Percentiles rank a stretch among this genome's conserved stretches.
phyloP scores from a whole-genome alignment of 2,113 vertebrate genomes.

The Poicephalus meyeri region DNA sequence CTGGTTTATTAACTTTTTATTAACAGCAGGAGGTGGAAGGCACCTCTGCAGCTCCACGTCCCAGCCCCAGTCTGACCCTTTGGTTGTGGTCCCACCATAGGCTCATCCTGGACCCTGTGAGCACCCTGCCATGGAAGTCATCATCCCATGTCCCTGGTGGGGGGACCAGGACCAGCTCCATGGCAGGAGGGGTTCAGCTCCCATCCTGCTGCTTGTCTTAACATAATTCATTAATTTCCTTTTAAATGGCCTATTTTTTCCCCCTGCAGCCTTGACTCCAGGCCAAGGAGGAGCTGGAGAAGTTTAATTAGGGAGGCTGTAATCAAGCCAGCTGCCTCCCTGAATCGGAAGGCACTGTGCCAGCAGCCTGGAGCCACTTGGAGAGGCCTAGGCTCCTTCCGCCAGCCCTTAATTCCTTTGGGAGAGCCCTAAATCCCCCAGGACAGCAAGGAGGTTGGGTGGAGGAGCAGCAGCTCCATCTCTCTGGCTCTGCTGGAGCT shows the following conservation, averaged over 20 bases:
- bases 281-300: not conserved
- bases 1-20: not conserved
- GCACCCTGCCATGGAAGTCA: not conserved
- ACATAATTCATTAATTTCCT: not conserved
- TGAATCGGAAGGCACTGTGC: not conserved
- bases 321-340: not conserved
- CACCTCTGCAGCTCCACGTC: not conserved
- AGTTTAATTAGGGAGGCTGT: not conserved
- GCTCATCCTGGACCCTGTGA: not conserved
- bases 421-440: not conserved
- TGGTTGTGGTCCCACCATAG: not conserved
- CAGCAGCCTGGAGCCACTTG: not conserved
- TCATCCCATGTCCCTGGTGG: not conserved
- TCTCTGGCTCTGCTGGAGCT: fast-evolving
- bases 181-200: not conserved
- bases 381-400: not conserved
- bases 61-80: not conserved
- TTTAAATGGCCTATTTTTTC: not conserved
- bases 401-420: not conserved
- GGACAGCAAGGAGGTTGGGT: not conserved
- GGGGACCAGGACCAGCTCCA: not conserved
- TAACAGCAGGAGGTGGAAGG: not conserved
- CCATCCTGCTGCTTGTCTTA: not conserved
- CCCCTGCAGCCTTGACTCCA: not conserved
- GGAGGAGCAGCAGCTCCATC: not conserved